A percentile compares a stretch with the other conserved stretches of the same genome.
Conservation (phyloP, 2,113 vertebrate genomes). For the Dromas ardeola region DNA sequence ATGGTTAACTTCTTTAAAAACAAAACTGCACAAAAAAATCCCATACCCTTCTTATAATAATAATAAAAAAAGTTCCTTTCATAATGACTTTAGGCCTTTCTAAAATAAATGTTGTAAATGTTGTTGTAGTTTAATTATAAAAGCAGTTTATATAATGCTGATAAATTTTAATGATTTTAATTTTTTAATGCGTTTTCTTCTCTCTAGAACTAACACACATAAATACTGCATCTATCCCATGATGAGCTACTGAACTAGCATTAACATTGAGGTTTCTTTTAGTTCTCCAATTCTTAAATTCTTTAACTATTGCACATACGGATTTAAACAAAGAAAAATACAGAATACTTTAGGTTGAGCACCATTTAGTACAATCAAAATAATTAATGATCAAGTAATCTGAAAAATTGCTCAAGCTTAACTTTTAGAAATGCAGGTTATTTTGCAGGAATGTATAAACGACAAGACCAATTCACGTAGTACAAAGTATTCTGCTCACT, state of each 20-base stretch:
- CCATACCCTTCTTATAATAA: not conserved
- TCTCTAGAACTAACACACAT: conserved; percentile 22
- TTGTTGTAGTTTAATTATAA: not conserved
- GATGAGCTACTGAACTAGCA: not conserved
- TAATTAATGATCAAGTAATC: not conserved
- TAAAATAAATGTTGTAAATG: not conserved
- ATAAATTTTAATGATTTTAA: not conserved
- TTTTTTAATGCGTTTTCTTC: not conserved
- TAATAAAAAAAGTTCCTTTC: not conserved
- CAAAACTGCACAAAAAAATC: not conserved
- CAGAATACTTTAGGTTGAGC: not conserved
- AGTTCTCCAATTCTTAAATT: not conserved
- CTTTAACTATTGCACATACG: not conserved
- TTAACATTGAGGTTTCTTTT: not conserved
- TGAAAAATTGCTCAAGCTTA: not conserved
- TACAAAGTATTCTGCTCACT: conserved; percentile 12
- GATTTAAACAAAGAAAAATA: conserved; percentile 3
- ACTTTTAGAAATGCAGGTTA: conserved; percentile 26
- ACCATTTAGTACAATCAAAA: conserved; percentile 1
- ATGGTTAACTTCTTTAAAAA: not conserved
- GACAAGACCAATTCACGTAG: conserved; percentile 18
- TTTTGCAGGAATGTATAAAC: conserved; percentile 25
- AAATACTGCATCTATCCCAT: conserved; percentile 22
- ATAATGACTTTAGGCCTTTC: not conserved
- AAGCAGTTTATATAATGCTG: not conserved